Base-by-base conservation (phyloP, 2,113 vertebrate genomes). In the Drymodes brunneopygia region DNA sequence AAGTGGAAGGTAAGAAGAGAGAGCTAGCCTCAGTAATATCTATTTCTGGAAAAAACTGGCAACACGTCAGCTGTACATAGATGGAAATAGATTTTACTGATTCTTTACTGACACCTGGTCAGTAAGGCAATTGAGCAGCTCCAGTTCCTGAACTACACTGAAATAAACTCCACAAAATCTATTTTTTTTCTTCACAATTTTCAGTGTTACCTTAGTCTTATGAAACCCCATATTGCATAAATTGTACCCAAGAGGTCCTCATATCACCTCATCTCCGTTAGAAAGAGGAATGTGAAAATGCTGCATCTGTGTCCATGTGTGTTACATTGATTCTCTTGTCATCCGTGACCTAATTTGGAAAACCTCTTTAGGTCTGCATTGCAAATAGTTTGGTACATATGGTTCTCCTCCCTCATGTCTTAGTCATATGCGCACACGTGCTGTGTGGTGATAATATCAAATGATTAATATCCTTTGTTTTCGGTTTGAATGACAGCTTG, bases 381-480 rank as follows among this genome's bases (percentile, higher is more conserved):
- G 81, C 81, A 73, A 87, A 86, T 81, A 89, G 61, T 44, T 89
- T 84, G 66, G 91, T 92, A 48, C 93, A 94, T 94, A 87, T 81
- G 91, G 89, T 81, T 92, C 48, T 91, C 87, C 87, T 95, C 94
- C 94, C 78, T 91, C 91, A 36, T 53, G 62, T 81, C 81, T 97
- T 96, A 97, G 91, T 96, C 96, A 95, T 78, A 35, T 6, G 44
- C 71, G 53, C 48, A 72, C 86, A 86, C 24, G 48, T 95, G 79
- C 78, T 93, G 28, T 81, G 83, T 81, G 92, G 70, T 89, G 88
- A 65, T 90, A 90, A 94, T 62, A 90, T 38, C 74, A 86, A 83
- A 60, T 96, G 84, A 94, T 96, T 90, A 94, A 82, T 84, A 28
- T 61, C 65, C 79, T 96, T 96, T 88, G 79, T 77, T 93, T 94